Percentiles rank a stretch among this genome's conserved stretches.
Evolutionary conservation across 35 echinoderm and acorn worm genomes (phyloP).

Genomic region (Apostichopus californicus): DNA sequence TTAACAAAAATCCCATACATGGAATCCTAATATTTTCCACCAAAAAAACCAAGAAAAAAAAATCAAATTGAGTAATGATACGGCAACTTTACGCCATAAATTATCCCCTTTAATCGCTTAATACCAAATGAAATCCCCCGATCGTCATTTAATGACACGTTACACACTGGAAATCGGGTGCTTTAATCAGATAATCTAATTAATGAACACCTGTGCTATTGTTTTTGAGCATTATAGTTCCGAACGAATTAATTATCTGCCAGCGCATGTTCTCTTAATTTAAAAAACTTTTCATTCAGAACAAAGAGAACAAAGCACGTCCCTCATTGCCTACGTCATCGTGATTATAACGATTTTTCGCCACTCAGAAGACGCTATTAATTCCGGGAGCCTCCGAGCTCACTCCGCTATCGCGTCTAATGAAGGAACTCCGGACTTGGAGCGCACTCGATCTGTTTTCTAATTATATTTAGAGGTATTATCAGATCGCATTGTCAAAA

Average conservation of each 20-base stretch:
- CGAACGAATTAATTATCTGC: conserved; percentile 53
- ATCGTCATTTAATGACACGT: conserved; percentile 27
- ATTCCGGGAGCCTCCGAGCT: not conserved
- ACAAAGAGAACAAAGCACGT: conserved; percentile 54
- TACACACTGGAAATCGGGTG: not conserved
- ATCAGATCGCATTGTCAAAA: conserved; percentile 1
- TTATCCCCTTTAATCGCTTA: conserved; percentile 4
- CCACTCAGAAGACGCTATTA: conserved; percentile 42
- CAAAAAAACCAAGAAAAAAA: not conserved
- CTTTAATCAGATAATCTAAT: conserved; percentile 49
- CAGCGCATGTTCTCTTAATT: conserved; percentile 48
- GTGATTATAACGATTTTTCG: conserved; percentile 24
- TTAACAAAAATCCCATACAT: not conserved
- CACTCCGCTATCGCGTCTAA: conserved; percentile 24
- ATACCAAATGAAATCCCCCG: not conserved
- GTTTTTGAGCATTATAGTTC: conserved; percentile 39
- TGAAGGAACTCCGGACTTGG: conserved; percentile 17
- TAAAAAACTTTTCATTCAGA: conserved; percentile 26
- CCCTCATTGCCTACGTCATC: conserved; percentile 34
- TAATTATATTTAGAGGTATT: conserved; percentile 36
- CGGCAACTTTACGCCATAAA: conserved; percentile 30
- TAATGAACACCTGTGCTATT: conserved; percentile 59
- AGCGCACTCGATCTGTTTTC: conserved; percentile 20
- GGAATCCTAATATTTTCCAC: not conserved
- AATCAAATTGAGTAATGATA: conserved; percentile 6